phyloP scores from a whole-genome alignment of 30 jellyfish, hydroid and myxozoan species.

The Turritopsis rubra region DNA sequence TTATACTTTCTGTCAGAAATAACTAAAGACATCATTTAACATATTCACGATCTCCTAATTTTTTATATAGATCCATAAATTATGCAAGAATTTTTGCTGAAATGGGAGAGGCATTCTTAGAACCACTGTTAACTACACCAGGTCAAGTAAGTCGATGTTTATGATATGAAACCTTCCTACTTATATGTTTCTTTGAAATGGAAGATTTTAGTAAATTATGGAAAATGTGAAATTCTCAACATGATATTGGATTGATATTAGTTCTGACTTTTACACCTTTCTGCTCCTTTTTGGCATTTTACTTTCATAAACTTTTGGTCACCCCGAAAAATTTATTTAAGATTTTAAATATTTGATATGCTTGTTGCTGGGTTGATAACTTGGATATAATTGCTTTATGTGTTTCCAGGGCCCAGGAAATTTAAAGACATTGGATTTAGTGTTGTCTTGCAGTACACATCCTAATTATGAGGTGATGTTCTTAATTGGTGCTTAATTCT shows the following conservation, averaged over 20 bases:
- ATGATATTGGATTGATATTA: too few species aligned
- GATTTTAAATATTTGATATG: neutral
- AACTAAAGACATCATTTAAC: neutral
- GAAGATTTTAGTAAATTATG: neutral
- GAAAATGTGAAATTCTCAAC: too few species aligned
- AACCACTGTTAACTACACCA: conserved; percentile 52
- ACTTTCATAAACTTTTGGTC: too few species aligned
- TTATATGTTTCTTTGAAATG: neutral
- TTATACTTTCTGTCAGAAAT: neutral
- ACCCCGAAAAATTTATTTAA: too few species aligned
- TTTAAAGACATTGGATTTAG: conserved; percentile 52
- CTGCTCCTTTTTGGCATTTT: too few species aligned
- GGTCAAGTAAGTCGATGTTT: conserved; percentile 42
- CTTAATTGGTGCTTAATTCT: too few species aligned
- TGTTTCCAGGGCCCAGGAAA: conserved; percentile 74
- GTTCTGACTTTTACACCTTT: too few species aligned
- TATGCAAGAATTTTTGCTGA: conserved; percentile 73
- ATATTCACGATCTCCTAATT: neutral
- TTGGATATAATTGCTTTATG: neutral
- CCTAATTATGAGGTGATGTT: conserved; percentile 78
- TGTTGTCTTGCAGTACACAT: conserved; percentile 57
- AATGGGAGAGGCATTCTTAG: conserved; percentile 69
- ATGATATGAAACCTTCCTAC: conserved; percentile 1
- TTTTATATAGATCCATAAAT: conserved; percentile 46
- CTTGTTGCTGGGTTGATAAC: neutral